phyloP scores from a whole-genome alignment of 2,113 vertebrate species.

The Eretmochelys imbricata region DNA sequence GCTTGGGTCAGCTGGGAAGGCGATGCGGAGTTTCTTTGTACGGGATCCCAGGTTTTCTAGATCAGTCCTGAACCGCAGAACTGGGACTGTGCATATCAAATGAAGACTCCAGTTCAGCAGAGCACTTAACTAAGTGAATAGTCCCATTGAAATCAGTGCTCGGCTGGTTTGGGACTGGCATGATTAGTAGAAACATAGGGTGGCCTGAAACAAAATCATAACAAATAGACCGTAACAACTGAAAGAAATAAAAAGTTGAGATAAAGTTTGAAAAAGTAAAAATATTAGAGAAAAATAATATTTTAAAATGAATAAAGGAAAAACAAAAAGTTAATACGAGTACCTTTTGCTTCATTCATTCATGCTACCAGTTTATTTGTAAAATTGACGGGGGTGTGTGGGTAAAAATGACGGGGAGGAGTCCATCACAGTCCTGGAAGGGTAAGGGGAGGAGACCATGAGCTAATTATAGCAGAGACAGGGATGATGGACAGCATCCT shows the following conservation, averaged over 20 bases:
- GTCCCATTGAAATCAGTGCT: background rate
- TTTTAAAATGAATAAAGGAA: background rate
- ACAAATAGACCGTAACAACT: background rate
- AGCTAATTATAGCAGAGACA: background rate
- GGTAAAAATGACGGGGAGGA: background rate
- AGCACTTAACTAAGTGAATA: background rate
- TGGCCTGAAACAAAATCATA: background rate
- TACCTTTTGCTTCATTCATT: background rate
- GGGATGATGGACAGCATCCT: accelerated
- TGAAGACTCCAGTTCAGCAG: background rate
- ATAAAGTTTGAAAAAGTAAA: background rate
- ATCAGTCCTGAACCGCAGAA: background rate
- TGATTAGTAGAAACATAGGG: background rate
- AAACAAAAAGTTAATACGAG: background rate
- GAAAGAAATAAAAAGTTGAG: background rate
- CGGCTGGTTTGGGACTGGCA: background rate
- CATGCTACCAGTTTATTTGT: background rate
- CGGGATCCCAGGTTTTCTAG: background rate
- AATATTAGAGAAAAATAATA: background rate
- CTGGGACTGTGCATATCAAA: background rate
- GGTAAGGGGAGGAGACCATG: background rate
- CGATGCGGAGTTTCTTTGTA: background rate
- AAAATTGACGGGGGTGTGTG: background rate
- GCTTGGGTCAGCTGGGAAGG: background rate
- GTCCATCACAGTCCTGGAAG: background rate